Evolutionary conservation across 2,113 vertebrate genomes (phyloP), one percentile per base, ranked within the genome.

Genomic region (Willisornis vidua): DNA sequence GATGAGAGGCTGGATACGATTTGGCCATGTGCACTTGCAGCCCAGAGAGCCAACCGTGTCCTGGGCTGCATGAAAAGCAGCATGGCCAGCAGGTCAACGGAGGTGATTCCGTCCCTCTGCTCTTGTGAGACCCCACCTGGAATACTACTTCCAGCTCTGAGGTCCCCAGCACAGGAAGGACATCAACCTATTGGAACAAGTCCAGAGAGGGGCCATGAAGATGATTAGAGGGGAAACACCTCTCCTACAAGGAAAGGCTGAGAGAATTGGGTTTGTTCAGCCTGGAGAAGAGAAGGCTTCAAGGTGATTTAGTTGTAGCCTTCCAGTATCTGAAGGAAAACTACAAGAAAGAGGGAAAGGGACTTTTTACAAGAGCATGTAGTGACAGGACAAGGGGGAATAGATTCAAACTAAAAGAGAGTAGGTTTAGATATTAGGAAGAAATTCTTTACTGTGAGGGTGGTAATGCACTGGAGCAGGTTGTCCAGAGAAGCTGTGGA

Each of bases 41-140:
- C 9, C 25, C 71, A 62, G 49, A 70, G 55, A 76, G 14, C 12
- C 41, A 55, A 49, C 35, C 16, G 8, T 26, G 4, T 31, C 41
- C 22, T 70, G 55, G 17, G 25, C 20, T 76, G 55, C 29, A 55
- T 48, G 20, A 49, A 76, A 55, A 68, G n/a, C 46, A n/a, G 28
- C 0, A 0, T 25, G 39, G 62, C 1, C 70, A 75, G 28, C 54
- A 75, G 48, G 28, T 3, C 0, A 0, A 68, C 14, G n/a, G 7
- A 55, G 25, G 17, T 18, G 17, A 26, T 35, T 46, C 24, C 62
- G 20, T 4, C 16, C 7, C 33, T 41, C 45, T 3, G 12, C 33
- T 26, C 62, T 41, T 6, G 7, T 22, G 17, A 68, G 39, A 26
- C 5, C n/a, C 39, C 54, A 29, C 19, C 62, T 75, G 62, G 11